phyloP scores from a whole-genome alignment of 2,113 vertebrate species.

The Periophthalmus modestus region DNA sequence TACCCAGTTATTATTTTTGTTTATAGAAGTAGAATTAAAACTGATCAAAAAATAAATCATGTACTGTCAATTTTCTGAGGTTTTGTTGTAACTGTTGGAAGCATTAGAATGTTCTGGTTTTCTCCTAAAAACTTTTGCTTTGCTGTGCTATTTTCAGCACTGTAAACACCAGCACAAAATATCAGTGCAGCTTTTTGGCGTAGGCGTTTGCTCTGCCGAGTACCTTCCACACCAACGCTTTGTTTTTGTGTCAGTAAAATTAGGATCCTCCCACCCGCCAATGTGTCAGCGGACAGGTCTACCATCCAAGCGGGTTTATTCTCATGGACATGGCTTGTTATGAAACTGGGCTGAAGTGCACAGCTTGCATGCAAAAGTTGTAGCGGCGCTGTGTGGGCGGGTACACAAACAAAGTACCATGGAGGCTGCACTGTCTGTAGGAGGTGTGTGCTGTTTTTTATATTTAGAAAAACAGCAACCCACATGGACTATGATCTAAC shows the following conservation, averaged over 20 bases:
- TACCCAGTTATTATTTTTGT: no score
- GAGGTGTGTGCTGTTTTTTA: background rate
- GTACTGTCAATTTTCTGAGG: no score
- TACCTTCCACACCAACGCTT: slow-evolving; percentile 34
- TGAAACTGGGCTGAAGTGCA: background rate
- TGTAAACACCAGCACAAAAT: slow-evolving; percentile 22
- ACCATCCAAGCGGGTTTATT: background rate
- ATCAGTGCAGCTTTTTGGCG: slow-evolving; percentile 41
- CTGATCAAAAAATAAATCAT: no score
- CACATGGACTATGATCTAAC: background rate
- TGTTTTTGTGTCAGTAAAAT: slow-evolving; percentile 36
- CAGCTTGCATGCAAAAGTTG: background rate
- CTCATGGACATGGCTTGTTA: background rate
- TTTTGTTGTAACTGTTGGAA: background rate
- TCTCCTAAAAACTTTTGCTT: slow-evolving; percentile 26
- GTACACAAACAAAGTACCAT: slow-evolving; percentile 1
- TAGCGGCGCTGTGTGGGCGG: background rate
- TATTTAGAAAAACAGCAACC: background rate
- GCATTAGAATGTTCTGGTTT: slow-evolving; percentile 10
- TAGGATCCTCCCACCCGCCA: slow-evolving; percentile 9
- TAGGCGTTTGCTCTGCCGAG: slow-evolving; percentile 36
- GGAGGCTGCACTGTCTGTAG: background rate
- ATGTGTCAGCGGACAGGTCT: slow-evolving; percentile 1
- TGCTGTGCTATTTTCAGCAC: slow-evolving; percentile 31
- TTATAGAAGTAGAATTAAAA: no score